Evolutionary conservation across 2,888 invertebrate species (phyloP), one percentile per base, ranked within the genome.

Genomic region (Scotopteryx bipunctaria): DNA sequence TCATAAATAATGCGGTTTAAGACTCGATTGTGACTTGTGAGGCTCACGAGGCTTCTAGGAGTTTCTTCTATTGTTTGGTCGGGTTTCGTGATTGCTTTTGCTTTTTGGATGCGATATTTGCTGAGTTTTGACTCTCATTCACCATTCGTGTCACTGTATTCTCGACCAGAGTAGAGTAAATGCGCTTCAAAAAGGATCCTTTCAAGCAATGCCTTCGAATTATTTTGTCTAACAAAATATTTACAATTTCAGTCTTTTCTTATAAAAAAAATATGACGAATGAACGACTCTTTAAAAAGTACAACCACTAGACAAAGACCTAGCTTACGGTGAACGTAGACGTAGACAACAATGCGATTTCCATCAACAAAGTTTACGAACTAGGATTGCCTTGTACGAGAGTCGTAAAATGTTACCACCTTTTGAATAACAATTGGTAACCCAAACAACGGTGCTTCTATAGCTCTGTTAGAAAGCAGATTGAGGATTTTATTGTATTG

Each of bases 361-460:
- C 55, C 25, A 54, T 55, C 33, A 53, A 52, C 43, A 5, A 35
- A 44, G 32, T 54, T 52, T 52, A 55, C 57, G 56, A 64, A 60
- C 61, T 64, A 53, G 62, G 64, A 54, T 74, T 61, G 69, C 80
- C 77, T 81, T 81, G 76, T 73, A 76, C 71, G 64, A 66, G 68
- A 66, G 73, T 77, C 76, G 71, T 78, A 69, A 77, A 76, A 75
- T 73, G 59, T 67, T 66, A 62, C 57, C 73, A 69, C 64, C 64
- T 55, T 61, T 59, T 69, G 81, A 77, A 79, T 59, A 61, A 40
- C 44, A 59, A 62, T 59, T 25, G 53, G 32, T n/a, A 33, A 14
- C 29, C 44, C 36, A 36, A 52, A 50, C 53, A 57, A 57, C 59
- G 44, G 56, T 48, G 37, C 9, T 45, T 50, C 40, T 37, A 51